Evolutionary conservation across 2,888 invertebrate species (phyloP).

Genomic region (Colostygia pectinataria): DNA sequence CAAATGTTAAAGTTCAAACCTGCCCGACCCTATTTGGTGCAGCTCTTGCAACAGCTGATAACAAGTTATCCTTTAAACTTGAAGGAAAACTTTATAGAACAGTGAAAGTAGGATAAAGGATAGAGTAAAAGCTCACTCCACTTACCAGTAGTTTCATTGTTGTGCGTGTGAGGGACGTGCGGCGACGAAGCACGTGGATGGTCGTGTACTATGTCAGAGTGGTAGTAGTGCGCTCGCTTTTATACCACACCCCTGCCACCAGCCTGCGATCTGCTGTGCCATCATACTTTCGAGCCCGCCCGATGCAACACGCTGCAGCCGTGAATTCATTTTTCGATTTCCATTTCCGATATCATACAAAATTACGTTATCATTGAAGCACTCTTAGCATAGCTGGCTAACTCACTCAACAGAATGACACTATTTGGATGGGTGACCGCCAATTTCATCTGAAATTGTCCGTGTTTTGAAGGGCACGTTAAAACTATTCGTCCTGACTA

Average conservation of each 20-base stretch:
- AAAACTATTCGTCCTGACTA: too few species aligned
- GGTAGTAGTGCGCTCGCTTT: constrained; percentile 76
- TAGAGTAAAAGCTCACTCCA: constrained; percentile 47
- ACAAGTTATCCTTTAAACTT: constrained; percentile 52
- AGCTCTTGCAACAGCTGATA: constrained; percentile 61
- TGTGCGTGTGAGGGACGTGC: constrained; percentile 59
- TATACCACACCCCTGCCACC: constrained; percentile 82
- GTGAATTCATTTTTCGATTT: constrained; percentile 49
- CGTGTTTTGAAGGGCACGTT: too few species aligned
- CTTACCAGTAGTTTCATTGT: constrained; percentile 80
- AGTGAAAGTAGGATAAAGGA: constrained; percentile 29
- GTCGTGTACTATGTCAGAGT: constrained; percentile 78
- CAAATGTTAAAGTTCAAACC: constrained; percentile 73
- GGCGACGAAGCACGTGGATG: constrained; percentile 67
- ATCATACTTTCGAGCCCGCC: constrained; percentile 76
- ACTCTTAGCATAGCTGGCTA: too few species aligned
- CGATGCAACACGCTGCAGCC: constrained; percentile 61
- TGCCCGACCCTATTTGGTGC: constrained; percentile 61
- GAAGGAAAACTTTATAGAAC: constrained; percentile 27
- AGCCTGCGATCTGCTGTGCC: constrained; percentile 60
- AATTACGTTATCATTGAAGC: constrained; percentile 40
- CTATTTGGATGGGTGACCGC: too few species aligned
- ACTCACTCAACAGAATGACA: too few species aligned
- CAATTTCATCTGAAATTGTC: too few species aligned
- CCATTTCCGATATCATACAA: constrained; percentile 54